phyloP scores from a whole-genome alignment of 2,797 vertebrate genomes.

The Peromyscus attwateri region DNA sequence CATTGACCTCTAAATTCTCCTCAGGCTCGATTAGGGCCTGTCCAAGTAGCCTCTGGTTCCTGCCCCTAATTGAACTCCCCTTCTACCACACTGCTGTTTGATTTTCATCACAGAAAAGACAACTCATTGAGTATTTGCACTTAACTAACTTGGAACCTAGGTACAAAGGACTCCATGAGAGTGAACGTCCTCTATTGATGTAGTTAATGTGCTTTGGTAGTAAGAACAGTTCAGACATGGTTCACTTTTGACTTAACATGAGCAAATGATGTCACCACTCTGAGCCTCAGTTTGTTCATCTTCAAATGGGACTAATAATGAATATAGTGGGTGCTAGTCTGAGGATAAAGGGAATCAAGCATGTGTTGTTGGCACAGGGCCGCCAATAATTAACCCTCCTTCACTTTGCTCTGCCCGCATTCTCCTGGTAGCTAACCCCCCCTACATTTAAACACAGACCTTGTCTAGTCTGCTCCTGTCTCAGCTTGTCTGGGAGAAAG shows the following conservation, averaged over 20 bases:
- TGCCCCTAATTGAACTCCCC: not conserved
- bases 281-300: not conserved
- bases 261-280: not conserved
- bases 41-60: not conserved
- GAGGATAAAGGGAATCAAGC: not conserved
- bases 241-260: not conserved
- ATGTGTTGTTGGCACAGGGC: accelerated
- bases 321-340: not conserved
- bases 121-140: not conserved
- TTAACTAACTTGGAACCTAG: not conserved
- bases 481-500: not conserved
- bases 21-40: not conserved
- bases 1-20: not conserved
- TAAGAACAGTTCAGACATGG: not conserved
- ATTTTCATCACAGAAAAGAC: not conserved
- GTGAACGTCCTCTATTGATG: not conserved
- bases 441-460: not conserved
- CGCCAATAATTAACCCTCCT: not conserved
- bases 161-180: not conserved
- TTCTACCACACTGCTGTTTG: not conserved
- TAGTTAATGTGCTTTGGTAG: not conserved
- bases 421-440: not conserved
- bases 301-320: not conserved
- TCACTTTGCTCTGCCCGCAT: not conserved
- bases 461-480: not conserved